Evolutionary conservation across 2,113 vertebrate genomes (phyloP).

Genomic region (Phalacrocorax aristotelis): DNA sequence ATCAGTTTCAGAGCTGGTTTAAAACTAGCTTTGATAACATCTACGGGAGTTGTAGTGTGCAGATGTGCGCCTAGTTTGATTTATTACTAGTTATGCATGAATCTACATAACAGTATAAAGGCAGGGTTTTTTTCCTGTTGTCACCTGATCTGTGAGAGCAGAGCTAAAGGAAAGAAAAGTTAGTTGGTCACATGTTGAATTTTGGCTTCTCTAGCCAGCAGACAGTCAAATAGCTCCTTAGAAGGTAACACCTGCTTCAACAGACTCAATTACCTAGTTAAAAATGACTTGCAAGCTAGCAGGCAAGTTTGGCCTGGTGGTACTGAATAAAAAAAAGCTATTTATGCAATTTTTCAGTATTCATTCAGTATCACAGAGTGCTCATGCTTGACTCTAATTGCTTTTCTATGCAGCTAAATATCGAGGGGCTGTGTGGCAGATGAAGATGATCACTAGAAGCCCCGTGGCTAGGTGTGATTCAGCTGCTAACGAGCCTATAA

Average conservation of each 20-base stretch:
- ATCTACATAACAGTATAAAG: neutral
- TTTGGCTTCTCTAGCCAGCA: neutral
- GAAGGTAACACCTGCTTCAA: neutral
- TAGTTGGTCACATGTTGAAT: neutral
- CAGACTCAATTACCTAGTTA: neutral
- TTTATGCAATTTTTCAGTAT: neutral
- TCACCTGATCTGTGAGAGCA: neutral
- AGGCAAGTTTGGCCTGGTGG: neutral
- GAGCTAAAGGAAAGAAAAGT: neutral
- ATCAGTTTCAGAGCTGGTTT: neutral
- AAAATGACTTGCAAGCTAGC: neutral
- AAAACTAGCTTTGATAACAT: neutral
- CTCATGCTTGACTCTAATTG: neutral
- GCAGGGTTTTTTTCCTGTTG: neutral
- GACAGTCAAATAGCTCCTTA: neutral
- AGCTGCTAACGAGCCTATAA: neutral
- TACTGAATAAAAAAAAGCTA: neutral
- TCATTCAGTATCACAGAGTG: neutral
- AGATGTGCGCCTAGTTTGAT: neutral
- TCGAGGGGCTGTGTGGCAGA: neutral
- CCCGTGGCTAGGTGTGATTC: neutral
- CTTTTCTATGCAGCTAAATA: neutral
- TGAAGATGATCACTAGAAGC: neutral
- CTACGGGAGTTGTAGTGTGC: neutral
- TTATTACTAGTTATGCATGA: neutral